These are phyloP conservation scores for Drosophila gaucha DNA, from an alignment of 2,888 invertebrate genomes.

Conservation along the genomic window DNA sequence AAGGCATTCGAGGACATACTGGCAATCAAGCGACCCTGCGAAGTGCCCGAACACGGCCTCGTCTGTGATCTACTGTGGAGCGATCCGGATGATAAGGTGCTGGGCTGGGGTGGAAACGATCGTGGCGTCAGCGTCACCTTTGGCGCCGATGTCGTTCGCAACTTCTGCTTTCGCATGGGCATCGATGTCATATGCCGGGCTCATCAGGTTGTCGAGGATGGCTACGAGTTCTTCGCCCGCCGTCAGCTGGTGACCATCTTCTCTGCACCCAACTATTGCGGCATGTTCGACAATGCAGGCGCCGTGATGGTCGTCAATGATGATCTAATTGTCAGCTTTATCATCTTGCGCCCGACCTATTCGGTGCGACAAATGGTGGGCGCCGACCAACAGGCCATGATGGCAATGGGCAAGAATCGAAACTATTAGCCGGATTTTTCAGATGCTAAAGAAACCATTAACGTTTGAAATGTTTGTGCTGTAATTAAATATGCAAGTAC, in stretches of 20 bases:
- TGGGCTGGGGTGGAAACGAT: constrained; percentile 99
- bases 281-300: constrained; percentile 93
- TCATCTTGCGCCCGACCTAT: constrained; percentile 91
- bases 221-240: constrained; percentile 99
- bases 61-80: constrained; percentile 99
- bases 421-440: constrained; percentile 33
- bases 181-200: constrained; percentile 99
- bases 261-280: constrained; percentile 97
- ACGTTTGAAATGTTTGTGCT: background rate
- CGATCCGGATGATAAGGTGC: constrained; percentile 97
- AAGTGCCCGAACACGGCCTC: constrained; percentile 98
- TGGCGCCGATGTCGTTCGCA: constrained; percentile 99
- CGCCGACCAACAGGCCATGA: constrained; percentile 1
- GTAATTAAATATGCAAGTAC: background rate
- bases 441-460: too few species aligned
- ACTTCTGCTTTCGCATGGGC: constrained; percentile 99
- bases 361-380: background rate
- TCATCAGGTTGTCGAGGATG: constrained; percentile 99
- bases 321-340: constrained; percentile 99
- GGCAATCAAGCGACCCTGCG: constrained; percentile 98
- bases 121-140: constrained; percentile 99
- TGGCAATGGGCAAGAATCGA: constrained; percentile 43
- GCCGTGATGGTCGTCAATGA: constrained; percentile 99
- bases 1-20: constrained; percentile 99
- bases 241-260: constrained; percentile 96